Evolutionary conservation across 2,113 vertebrate species (phyloP), one percentile per base, ranked within the genome.

Genomic region (Accipiter cooperii): DNA sequence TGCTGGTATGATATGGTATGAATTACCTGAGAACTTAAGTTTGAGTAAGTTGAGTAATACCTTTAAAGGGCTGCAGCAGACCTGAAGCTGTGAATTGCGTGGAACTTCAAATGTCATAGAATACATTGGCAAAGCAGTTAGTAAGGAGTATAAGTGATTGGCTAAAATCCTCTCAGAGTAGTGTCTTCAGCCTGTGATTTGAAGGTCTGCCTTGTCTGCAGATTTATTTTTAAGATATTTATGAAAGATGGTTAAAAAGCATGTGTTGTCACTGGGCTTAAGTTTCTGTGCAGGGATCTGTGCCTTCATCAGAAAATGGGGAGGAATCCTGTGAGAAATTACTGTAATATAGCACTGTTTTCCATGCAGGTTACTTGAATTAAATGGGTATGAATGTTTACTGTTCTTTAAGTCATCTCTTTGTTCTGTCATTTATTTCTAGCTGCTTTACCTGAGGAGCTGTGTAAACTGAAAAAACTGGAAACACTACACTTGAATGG

Each of bases 391-490:
- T 49, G 17, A 36, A 75, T 36, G 6, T 51, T 85, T 71, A 52
- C 54, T 70, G 51, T 33, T 87, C 18, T 52, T 57, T 63, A 74
- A 70, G 12, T 92, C 13, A 57, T 64, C 42, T 26, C 9, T 94
- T 78, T 87, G 40, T 84, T 92, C 31, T 89, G 40, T 89, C 13
- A 40, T 93, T 90, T 95, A 87, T 95, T 97, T 68, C 66, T 63
- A 98, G 96, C 96, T 99, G 98, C 73, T 78, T 94, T 99, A 78
- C 99, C 99, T 8, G 93, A 98, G 90, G 99, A 99, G 52, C 98
- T 99, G 49, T 98, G 98, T 74, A 99, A 98, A 80, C 97, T 99
- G 97, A 99, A 99, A 98, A 99, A 99, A 97, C 97, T 99, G 95
- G 99, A 99, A 97, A 98, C 98, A 10, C 97, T 99, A 65, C 98